Base-by-base conservation (phyloP, 2,113 vertebrate genomes). In the Sakesphorus luctuosus region DNA sequence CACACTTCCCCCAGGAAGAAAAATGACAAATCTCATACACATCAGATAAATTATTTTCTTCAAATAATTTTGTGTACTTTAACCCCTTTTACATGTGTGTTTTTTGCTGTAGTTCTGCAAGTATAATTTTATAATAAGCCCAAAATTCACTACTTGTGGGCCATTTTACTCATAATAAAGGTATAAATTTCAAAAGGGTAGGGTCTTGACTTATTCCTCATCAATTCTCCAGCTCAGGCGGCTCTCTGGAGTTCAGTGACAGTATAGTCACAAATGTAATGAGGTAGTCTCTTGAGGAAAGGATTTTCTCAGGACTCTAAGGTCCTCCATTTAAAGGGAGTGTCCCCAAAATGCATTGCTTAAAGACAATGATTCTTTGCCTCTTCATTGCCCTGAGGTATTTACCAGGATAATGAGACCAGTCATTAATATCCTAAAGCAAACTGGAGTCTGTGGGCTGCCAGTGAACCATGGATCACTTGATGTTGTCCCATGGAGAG, bases 361-460 rank as follows among this genome's bases (percentile, higher is more conserved):
- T 68, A 46, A 92, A 68, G 49, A 66, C 31, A 87, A 62, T 46
- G 6, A 43, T 76, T 85, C 50, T 91, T 94, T 76, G 26, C 33
- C 33, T 85, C 58, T 47, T 31, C 6, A 14, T 47, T 81, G 63
- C 63, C 56, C 47, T 1, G 1, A 92, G 66, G 59, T 67, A 73
- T 90, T 81, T 59, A 44, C 15, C 28, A 72, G 25, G 72, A 66
- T 89, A 95, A 85, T 89, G 85, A 95, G 93, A 74, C 47, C 35
- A 92, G 73, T 44, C 29, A 91, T 74, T 87, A 23, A 56, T 82
- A 88, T 93, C 83, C 83, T 68, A 63, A 91, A 72, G 85, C 88
- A 92, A 93, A 82, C 33, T 77, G 47, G 28, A 38, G 18, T 66
- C 33, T 71, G 29, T 74, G 53, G 74, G 72, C 23, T 87, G 50